Evolutionary conservation across 2,888 invertebrate species (phyloP), one percentile per base, ranked within the genome.

Genomic region (Rhagonycha lutea): DNA sequence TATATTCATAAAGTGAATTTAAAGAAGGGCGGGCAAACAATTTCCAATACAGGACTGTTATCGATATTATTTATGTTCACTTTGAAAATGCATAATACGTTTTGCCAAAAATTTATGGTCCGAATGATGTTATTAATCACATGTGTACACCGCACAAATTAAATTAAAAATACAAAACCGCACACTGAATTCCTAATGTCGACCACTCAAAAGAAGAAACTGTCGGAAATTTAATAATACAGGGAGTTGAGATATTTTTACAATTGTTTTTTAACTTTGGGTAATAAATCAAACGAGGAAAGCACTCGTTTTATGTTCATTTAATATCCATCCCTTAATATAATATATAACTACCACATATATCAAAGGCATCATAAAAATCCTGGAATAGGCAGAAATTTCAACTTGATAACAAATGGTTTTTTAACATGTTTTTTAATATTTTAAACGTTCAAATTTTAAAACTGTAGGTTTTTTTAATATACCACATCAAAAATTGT

Each of bases 251-350:
- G 32, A 76, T 80, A 79, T 79, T 79, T 78, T 78, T 78, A 80
- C 79, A 79, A 80, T 80, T 80, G 79, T 81, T 81, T 81, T 78
- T 69, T 77, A 80, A 79, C 73, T 77, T 71, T 18, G 68, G 63
- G 70, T 73, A 70, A 78, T 80, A 81, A 80, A 81, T 81, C 81
- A 81, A 70, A 47, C 71, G 73, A 69, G 65, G 73, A 77, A 78
- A 78, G 78, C 78, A 77, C 78, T 76, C 79, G 79, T 78, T 81
- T 80, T 81, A 81, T 78, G 81, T 76, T 76, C 80, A 79, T 80
- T 80, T 81, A 80, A 81, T 81, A 80, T 79, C 80, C 73, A 70
- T 74, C 73, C 76, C 76, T 70, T 47, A 47, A 47, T 47, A 47
- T 72, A 72, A 72, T 74, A 72, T 74, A 72, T 74, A 77, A 68